Evolutionary conservation across 2,888 invertebrate genomes (phyloP), one percentile per base, ranked within the genome.

Genomic region (Parelbella ahira): DNA sequence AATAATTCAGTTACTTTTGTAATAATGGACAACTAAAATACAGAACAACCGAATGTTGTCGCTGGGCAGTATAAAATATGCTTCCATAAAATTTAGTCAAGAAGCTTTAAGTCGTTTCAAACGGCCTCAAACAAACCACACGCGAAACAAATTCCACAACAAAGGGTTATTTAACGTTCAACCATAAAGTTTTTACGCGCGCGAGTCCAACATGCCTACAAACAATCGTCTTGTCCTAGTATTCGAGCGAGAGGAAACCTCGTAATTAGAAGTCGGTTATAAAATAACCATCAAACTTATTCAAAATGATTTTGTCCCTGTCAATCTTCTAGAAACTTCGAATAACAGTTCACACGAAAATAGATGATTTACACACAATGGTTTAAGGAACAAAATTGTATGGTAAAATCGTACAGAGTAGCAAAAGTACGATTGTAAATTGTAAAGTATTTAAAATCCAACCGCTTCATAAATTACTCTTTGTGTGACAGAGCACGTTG

Each of bases 211-310:
- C 66, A 32, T 63, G 56, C 51, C 62, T 60, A 68, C 71, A 66
- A 74, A 77, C 78, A 79, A 73, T 77, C 67, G 63, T 59, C 58
- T 58, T 64, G 68, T 68, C 73, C 78, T 81, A 80, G 73, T 72
- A 64, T 69, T 50, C 51, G 53, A 61, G 59, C 63, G 66, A 74
- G 70, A 79, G 76, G 78, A 81, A 79, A 80, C 76, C 70, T 71
- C 68, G 68, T 79, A 82, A 86, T 87, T 86, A 82, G 77, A 75
- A 74, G 72, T 66, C 61, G 71, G 78, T 66, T 65, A 74, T 87
- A 86, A 86, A 87, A 86, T 69, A 80, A 73, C 82, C 82, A 83
- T 87, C 79, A 86, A 84, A 78, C 68, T 68, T 63, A 71, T 68
- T 72, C 67, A 58, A 48, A 45, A 47, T 66, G 73, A 78, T 68